These are phyloP conservation scores for Poicephalus meyeri DNA, from an alignment of 2,113 vertebrate species.

Conservation along the genomic window DNA sequence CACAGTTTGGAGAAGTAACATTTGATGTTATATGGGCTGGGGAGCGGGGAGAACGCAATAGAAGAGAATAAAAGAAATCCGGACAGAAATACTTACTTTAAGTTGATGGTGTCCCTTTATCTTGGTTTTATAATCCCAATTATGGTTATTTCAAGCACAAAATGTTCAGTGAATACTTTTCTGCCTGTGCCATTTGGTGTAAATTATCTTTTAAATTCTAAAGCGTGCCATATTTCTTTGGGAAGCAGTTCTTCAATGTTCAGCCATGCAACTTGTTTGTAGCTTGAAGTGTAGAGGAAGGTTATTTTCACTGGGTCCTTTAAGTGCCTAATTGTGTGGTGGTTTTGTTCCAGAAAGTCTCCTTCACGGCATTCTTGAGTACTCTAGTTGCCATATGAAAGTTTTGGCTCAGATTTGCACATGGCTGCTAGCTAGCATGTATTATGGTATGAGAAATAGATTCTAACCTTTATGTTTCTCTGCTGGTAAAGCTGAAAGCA, in stretches of 20 bases:
- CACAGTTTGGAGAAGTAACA: background rate
- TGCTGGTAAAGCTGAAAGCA: background rate
- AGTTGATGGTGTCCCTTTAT: conserved; percentile 66
- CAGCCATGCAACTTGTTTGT: conserved; percentile 2
- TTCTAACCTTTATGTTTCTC: conserved; percentile 25
- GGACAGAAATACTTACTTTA: background rate
- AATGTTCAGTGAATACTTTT: conserved; percentile 48
- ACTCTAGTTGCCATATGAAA: conserved; percentile 3
- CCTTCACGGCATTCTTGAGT: conserved; percentile 30
- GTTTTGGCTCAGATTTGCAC: conserved; percentile 38
- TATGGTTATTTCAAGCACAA: background rate
- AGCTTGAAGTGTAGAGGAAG: conserved; percentile 45
- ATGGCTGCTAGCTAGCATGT: conserved; percentile 29
- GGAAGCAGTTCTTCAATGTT: conserved; percentile 9
- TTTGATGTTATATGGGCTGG: background rate
- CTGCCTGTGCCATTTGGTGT: conserved; percentile 23
- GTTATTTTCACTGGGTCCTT: conserved; percentile 9
- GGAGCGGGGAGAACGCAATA: background rate
- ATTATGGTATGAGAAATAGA: conserved; percentile 26
- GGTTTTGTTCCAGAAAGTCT: conserved; percentile 41
- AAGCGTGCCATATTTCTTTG: conserved; percentile 10
- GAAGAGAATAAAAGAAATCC: background rate
- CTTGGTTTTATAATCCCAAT: conserved; percentile 23
- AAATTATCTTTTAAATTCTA: conserved; percentile 2
- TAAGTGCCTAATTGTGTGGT: conserved; percentile 15